Conservation (phyloP, 1,140 invertebrate species). For the Caenorhabditis tropicalis region DNA sequence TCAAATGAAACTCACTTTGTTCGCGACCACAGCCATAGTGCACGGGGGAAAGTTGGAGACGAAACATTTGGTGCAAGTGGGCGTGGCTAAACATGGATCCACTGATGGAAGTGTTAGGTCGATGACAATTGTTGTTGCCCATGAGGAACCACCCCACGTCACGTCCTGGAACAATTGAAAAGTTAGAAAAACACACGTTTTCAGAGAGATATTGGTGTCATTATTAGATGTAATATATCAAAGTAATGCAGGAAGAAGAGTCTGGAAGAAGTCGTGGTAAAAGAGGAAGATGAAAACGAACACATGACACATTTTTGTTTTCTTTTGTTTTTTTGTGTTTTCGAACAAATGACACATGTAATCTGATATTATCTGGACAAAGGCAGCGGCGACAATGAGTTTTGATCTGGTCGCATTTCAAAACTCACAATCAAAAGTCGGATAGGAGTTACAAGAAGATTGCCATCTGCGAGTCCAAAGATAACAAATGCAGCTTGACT, state of each 20-base stretch:
- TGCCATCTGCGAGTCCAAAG: slow-evolving; percentile 23
- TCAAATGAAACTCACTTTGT: slow-evolving; percentile 30
- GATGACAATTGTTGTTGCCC: slow-evolving; percentile 16
- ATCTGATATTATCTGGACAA: neutral
- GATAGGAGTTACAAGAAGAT: slow-evolving; percentile 41
- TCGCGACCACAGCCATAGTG: slow-evolving; percentile 37
- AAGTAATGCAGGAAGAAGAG: neutral
- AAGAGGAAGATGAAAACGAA: neutral
- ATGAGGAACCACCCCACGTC: slow-evolving; percentile 37
- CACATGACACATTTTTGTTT: neutral
- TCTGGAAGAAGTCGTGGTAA: neutral
- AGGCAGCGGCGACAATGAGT: neutral
- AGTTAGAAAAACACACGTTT: neutral
- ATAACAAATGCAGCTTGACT: slow-evolving; percentile 31
- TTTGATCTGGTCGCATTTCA: neutral
- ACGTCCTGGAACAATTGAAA: slow-evolving; percentile 22
- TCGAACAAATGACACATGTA: slow-evolving; percentile 27
- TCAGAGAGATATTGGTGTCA: neutral
- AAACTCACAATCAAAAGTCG: slow-evolving; percentile 21
- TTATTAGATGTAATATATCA: slow-evolving; percentile 6
- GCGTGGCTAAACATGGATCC: slow-evolving; percentile 1
- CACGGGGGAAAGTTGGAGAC: neutral
- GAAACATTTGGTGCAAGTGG: slow-evolving; percentile 25
- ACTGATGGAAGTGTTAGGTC: neutral
- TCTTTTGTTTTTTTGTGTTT: neutral